Conservation (phyloP, 2,888 invertebrate species). For the Chrysomela aeneicollis region DNA sequence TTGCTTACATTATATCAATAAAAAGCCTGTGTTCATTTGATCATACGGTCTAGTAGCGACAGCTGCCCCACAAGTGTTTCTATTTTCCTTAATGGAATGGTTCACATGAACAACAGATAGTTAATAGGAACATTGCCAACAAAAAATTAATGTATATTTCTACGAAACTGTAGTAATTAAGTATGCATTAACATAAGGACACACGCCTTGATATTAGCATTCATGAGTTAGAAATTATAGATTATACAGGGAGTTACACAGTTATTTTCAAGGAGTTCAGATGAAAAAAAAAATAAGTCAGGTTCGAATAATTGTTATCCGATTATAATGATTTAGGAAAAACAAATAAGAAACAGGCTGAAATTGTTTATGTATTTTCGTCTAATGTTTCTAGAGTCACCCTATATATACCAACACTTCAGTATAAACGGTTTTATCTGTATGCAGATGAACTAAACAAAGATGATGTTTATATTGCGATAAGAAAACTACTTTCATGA, state of each 20-base stretch:
- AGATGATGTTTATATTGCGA: not conserved
- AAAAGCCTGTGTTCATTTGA: constrained; percentile 1
- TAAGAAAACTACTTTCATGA: not conserved
- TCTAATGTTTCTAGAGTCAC: too few relatives aligned
- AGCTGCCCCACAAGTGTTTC: not conserved
- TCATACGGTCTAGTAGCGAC: not conserved
- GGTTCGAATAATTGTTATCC: too few relatives aligned
- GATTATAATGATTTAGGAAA: too few relatives aligned
- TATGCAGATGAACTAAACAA: not conserved
- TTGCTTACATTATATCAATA: not conserved
- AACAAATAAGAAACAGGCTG: too few relatives aligned
- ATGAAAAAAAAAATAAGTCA: too few relatives aligned
- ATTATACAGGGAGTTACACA: too few relatives aligned
- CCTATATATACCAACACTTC: too few relatives aligned
- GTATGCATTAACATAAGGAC: not conserved
- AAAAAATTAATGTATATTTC: not conserved
- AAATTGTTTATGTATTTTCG: too few relatives aligned
- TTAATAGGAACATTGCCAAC: not conserved
- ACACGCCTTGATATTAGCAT: not conserved
- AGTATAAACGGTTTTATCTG: not conserved
- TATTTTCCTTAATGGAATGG: not conserved
- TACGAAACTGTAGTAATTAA: not conserved
- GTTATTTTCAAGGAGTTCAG: too few relatives aligned
- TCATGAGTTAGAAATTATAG: too few relatives aligned
- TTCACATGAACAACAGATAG: not conserved